These are phyloP conservation scores for Lepidostoma basale DNA, from an alignment of 1,140 invertebrate genomes.

Conservation along the genomic window DNA sequence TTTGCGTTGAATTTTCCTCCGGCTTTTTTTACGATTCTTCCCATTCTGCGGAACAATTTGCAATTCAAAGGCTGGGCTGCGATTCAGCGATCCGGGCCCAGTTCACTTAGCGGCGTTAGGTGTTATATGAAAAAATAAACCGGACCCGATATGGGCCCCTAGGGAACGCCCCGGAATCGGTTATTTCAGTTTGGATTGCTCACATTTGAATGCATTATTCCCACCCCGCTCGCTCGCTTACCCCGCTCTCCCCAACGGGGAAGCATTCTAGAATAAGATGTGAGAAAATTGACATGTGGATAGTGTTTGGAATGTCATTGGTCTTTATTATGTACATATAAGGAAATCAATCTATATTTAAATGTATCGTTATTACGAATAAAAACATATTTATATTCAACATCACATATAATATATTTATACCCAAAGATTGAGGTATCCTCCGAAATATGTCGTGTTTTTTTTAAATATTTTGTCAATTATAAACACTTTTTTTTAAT, in stretches of 20 bases:
- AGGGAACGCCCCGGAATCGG: conserved; percentile 42
- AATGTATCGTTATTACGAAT: too few species aligned
- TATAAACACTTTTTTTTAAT: too few species aligned
- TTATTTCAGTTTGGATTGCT: conserved; percentile 47
- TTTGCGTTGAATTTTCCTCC: conserved; percentile 2
- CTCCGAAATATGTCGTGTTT: too few species aligned
- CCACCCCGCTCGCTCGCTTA: not conserved
- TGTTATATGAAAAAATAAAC: conserved; percentile 42
- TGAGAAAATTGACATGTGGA: not conserved
- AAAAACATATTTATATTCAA: too few species aligned
- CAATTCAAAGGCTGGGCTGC: conserved; percentile 42
- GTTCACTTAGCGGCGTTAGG: conserved; percentile 10
- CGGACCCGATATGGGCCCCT: conserved; percentile 37
- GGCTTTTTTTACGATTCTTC: conserved; percentile 1
- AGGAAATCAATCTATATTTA: too few species aligned
- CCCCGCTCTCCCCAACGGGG: not conserved
- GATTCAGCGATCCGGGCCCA: conserved; percentile 22
- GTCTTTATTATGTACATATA: too few species aligned
- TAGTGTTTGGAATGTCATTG: not conserved
- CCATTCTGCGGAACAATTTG: conserved; percentile 35
- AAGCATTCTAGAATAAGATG: conserved; percentile 2
- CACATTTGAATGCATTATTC: conserved; percentile 45
- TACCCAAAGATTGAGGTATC: too few species aligned
- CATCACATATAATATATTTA: too few species aligned
- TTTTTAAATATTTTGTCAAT: too few species aligned